These are phyloP conservation scores for Labeo rohita DNA, from an alignment of 2,113 vertebrate genomes.

Conservation along the genomic window DNA sequence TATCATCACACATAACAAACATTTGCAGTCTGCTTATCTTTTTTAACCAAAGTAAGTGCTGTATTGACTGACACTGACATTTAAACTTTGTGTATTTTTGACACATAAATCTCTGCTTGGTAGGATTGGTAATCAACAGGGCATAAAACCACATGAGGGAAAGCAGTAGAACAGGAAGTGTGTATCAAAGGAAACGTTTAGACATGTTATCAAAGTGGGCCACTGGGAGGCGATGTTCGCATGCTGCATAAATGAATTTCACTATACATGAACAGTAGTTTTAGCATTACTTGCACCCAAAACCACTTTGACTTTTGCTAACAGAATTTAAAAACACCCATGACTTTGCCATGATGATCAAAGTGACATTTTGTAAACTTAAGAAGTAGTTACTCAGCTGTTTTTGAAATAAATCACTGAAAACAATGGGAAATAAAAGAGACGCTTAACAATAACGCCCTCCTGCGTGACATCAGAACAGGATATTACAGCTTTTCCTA, in stretches of 20 bases:
- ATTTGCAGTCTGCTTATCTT: not conserved
- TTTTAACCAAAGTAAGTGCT: not conserved
- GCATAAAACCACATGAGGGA: not conserved
- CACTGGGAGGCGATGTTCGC: conserved; percentile 40
- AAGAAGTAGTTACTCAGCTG: conserved; percentile 13
- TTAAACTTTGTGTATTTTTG: not conserved
- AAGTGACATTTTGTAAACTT: not conserved
- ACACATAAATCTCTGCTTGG: not conserved
- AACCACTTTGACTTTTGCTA: not conserved
- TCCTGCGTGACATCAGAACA: conserved; percentile 21
- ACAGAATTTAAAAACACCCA: not conserved
- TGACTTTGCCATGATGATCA: not conserved
- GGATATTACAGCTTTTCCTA: conserved; percentile 40
- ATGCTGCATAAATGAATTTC: not conserved
- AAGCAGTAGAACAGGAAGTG: not conserved
- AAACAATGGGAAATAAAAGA: conserved; percentile 16
- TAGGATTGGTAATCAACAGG: not conserved
- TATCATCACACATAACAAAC: not conserved
- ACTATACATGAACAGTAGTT: not conserved
- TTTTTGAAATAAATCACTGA: not conserved
- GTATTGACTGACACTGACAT: not conserved
- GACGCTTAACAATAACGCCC: not conserved
- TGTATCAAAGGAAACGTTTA: conserved; percentile 6
- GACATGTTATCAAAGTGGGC: not conserved
- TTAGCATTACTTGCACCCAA: not conserved